Conservation (phyloP, 2,888 invertebrate species). For the Celastrina argiolus region DNA sequence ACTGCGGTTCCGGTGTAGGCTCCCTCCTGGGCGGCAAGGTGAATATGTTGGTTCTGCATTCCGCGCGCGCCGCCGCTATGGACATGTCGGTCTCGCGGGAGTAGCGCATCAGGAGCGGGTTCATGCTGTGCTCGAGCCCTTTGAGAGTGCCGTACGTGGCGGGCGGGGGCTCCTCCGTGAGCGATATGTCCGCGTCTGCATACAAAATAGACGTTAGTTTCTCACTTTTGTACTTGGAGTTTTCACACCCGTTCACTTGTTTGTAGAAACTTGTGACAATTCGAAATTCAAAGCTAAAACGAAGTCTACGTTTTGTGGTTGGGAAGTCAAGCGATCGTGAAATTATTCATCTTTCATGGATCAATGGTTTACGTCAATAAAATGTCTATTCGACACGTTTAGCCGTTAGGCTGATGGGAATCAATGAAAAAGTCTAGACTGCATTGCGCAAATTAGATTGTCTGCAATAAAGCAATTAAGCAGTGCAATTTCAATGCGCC, state of each 20-base stretch:
- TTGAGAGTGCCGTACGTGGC: slow-evolving; percentile 89
- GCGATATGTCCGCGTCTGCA: slow-evolving; percentile 65
- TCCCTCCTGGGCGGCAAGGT: slow-evolving; percentile 69
- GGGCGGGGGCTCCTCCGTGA: slow-evolving; percentile 80
- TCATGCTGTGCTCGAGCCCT: slow-evolving; percentile 94
- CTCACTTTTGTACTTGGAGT: background rate
- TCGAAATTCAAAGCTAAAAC: background rate
- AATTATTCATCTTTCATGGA: background rate
- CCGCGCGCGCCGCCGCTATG: slow-evolving; percentile 88
- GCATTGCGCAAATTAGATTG: background rate
- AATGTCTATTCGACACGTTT: too few species aligned
- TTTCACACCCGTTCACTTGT: slow-evolving; percentile 2
- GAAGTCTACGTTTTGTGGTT: background rate
- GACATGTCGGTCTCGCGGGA: slow-evolving; percentile 93
- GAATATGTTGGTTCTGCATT: slow-evolving; percentile 88
- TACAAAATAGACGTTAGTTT: background rate
- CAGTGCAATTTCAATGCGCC: background rate
- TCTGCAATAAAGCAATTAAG: background rate
- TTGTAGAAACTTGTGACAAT: slow-evolving; percentile 5
- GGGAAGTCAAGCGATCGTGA: background rate
- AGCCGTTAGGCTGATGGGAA: too few species aligned
- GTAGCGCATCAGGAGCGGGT: slow-evolving; percentile 93
- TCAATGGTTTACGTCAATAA: background rate
- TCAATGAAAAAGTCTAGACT: background rate
- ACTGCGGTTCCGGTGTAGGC: slow-evolving; percentile 68